Percentiles rank a stretch among this genome's conserved stretches.
Conservation (phyloP, 1,140 invertebrate genomes). For the Amphibalanus amphitrite region DNA sequence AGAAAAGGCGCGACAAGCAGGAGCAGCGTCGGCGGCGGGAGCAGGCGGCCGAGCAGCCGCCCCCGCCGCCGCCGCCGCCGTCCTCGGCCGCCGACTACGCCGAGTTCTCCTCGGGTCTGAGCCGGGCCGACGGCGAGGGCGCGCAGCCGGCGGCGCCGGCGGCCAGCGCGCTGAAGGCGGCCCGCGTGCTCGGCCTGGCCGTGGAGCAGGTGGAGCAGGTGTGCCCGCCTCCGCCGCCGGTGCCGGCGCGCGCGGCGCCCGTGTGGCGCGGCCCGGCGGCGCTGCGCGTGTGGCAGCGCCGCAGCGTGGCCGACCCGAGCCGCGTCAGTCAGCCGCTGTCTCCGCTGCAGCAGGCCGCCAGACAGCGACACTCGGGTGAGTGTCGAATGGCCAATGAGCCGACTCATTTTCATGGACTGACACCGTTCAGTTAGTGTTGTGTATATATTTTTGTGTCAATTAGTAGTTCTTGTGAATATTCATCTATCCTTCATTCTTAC, state of each 20-base stretch:
- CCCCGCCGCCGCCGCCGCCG: too few species aligned
- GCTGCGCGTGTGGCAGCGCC: conserved; percentile 1
- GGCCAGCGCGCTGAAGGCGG: not conserved
- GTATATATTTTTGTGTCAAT: not conserved
- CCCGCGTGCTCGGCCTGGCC: not conserved
- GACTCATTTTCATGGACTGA: too few species aligned
- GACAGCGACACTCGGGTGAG: not conserved
- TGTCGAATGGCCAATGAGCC: too few species aligned
- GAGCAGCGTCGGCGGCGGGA: not conserved
- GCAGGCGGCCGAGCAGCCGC: not conserved
- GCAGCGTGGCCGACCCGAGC: conserved; percentile 3
- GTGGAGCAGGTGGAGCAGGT: not conserved
- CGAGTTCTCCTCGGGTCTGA: not conserved
- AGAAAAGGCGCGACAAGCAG: not conserved
- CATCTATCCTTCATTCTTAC: too few species aligned
- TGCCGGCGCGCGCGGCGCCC: not conserved
- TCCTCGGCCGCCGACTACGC: not conserved
- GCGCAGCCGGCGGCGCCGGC: not conserved
- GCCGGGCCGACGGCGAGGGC: not conserved
- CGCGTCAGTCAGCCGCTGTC: not conserved
- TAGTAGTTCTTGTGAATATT: too few species aligned
- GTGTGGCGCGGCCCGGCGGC: not conserved
- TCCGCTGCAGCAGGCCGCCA: not conserved
- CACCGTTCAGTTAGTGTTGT: not conserved
- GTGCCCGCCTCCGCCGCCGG: not conserved